Evolutionary conservation across 1,140 invertebrate genomes (phyloP).

Genomic region (Asbolus verrucosus): DNA sequence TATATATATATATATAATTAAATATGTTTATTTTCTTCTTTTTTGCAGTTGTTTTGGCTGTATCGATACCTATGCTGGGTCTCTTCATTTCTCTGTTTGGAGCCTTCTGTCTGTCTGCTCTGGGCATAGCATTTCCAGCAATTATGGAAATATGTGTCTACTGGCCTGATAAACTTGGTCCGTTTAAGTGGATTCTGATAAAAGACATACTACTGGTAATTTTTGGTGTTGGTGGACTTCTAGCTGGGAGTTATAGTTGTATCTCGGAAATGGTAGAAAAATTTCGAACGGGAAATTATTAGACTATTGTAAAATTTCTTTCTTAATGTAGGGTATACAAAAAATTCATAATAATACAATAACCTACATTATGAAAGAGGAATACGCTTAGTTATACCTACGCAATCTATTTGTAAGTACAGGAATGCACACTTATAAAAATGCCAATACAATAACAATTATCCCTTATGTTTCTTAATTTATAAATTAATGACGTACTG

Average conservation of each 20-base stretch:
- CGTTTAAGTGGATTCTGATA: slow-evolving; percentile 62
- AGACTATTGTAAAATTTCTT: too few relatives aligned
- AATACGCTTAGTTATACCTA: too few relatives aligned
- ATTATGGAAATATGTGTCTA: slow-evolving; percentile 77
- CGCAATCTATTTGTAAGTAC: too few relatives aligned
- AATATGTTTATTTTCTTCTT: too few relatives aligned
- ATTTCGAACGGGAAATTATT: slow-evolving; percentile 44
- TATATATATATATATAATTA: too few relatives aligned
- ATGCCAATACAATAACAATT: too few relatives aligned
- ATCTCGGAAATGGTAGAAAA: slow-evolving; percentile 59
- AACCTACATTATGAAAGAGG: too few relatives aligned
- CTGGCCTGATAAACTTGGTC: slow-evolving; percentile 68
- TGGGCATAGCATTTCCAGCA: slow-evolving; percentile 87
- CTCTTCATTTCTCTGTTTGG: slow-evolving; percentile 89
- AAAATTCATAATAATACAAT: too few relatives aligned
- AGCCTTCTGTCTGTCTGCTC: slow-evolving; percentile 81
- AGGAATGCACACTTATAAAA: too few relatives aligned
- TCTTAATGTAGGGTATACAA: too few relatives aligned
- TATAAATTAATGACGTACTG: too few relatives aligned
- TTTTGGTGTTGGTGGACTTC: slow-evolving; percentile 69
- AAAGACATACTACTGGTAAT: slow-evolving; percentile 70
- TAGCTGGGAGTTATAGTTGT: slow-evolving; percentile 63
- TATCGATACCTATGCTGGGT: slow-evolving; percentile 80
- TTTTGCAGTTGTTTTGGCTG: slow-evolving; percentile 76
- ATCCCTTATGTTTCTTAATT: too few relatives aligned